Conservation (phyloP, 2,888 invertebrate genomes). For the Drosophila algonquin region DNA sequence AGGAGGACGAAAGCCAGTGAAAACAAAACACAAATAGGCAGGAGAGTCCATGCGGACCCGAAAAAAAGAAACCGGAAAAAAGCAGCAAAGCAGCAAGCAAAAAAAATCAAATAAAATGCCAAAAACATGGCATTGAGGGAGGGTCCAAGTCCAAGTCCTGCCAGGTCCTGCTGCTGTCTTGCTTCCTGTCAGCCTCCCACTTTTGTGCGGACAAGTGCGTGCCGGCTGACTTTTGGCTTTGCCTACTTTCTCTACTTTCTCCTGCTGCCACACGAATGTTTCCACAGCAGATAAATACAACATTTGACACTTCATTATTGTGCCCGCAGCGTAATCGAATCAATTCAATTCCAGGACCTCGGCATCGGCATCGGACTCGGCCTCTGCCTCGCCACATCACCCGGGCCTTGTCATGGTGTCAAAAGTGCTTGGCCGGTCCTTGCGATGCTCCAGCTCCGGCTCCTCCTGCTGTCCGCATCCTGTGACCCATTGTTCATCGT, state of each 20-base stretch:
- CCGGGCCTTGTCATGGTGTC: constrained; percentile 58
- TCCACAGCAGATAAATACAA: constrained; percentile 79
- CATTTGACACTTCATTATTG: constrained; percentile 82
- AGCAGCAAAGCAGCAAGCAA: constrained; percentile 12
- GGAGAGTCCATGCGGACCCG: constrained; percentile 11
- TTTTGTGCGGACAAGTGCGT: constrained; percentile 33
- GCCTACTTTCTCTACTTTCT: constrained; percentile 49
- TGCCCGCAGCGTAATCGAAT: constrained; percentile 79
- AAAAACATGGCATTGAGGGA: constrained; percentile 66
- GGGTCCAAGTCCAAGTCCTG: constrained; percentile 47
- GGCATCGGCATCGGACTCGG: constrained; percentile 18
- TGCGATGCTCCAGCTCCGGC: constrained; percentile 1
- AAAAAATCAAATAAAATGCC: constrained; percentile 74
- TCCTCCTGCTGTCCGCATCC: constrained; percentile 1
- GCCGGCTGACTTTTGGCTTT: constrained; percentile 51
- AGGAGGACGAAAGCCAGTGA: constrained; percentile 30
- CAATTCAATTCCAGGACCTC: constrained; percentile 68
- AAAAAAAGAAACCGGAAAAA: constrained; percentile 27
- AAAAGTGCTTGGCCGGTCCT: constrained; percentile 71
- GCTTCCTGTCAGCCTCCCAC: constrained; percentile 22
- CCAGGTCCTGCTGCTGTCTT: constrained; percentile 10
- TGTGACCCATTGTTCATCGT: constrained; percentile 32
- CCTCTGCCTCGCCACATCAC: constrained; percentile 20
- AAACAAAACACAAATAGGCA: constrained; percentile 67
- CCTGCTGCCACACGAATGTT: constrained; percentile 58